These are phyloP conservation scores for Peromyscus californicus DNA, from an alignment of 2,113 vertebrate species.

Conservation along the genomic window DNA sequence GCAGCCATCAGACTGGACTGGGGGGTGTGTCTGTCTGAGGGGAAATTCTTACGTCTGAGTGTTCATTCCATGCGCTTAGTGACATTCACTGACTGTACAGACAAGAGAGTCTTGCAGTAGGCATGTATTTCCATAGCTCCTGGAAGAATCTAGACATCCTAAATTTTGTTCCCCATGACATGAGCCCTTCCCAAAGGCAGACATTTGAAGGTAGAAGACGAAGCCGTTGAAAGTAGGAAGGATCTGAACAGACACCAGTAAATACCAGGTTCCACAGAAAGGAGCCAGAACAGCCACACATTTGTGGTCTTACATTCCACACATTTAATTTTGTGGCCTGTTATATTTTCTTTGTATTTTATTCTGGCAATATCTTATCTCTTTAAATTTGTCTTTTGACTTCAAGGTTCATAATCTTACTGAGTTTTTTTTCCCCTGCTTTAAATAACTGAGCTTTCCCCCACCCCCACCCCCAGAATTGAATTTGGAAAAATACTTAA, in stretches of 20 bases:
- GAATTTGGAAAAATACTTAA: neutral
- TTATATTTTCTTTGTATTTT: neutral
- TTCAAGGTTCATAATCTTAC: neutral
- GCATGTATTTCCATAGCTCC: neutral
- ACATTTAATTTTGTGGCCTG: neutral
- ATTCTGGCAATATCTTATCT: neutral
- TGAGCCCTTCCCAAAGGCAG: neutral
- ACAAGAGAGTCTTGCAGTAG: fast-evolving
- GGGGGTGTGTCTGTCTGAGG: neutral
- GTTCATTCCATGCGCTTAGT: neutral
- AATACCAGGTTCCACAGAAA: neutral
- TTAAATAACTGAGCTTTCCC: neutral
- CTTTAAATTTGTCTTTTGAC: neutral
- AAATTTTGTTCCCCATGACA: neutral
- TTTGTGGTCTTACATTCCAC: no score
- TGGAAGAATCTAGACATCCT: neutral
- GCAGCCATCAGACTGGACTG: neutral
- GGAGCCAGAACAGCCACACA: fast-evolving
- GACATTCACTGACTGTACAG: neutral
- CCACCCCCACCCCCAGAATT: neutral
- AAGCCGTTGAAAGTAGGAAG: neutral
- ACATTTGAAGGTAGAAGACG: fast-evolving
- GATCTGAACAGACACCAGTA: neutral
- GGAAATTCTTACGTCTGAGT: neutral
- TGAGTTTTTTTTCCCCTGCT: neutral